Conservation (phyloP, 2,113 vertebrate species). For the Tragelaphus buxtoni region DNA sequence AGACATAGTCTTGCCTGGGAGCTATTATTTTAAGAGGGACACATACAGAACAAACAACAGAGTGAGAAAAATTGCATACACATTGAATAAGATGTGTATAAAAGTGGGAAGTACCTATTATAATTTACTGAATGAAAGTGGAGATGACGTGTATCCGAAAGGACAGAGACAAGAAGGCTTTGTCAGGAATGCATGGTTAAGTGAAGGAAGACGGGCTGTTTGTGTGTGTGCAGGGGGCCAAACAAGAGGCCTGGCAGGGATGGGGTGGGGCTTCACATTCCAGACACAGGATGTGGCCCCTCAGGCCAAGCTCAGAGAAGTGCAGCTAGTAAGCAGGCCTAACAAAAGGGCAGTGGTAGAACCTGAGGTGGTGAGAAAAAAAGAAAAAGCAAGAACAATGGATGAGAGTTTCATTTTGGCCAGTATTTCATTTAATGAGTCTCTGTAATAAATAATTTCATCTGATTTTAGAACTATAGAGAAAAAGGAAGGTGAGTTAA, state of each 20-base stretch:
- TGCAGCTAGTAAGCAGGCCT: not conserved
- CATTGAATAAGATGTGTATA: not conserved
- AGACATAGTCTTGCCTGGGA: not conserved
- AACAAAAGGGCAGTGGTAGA: not conserved
- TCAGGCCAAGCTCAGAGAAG: not conserved
- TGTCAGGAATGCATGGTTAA: not conserved
- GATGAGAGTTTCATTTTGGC: not conserved
- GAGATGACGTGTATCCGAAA: not conserved
- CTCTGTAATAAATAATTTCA: not conserved
- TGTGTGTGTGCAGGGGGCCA: not conserved
- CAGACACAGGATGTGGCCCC: not conserved
- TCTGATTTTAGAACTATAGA: not conserved
- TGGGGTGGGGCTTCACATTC: not conserved
- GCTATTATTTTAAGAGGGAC: not conserved
- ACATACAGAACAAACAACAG: not conserved
- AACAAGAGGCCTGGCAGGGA: fast-evolving
- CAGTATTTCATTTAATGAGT: not conserved
- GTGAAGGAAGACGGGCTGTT: not conserved
- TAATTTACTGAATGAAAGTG: not conserved
- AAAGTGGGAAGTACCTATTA: not conserved
- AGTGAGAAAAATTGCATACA: not conserved
- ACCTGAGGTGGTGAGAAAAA: not conserved
- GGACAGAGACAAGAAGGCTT: not conserved
- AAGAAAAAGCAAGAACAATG: not conserved
- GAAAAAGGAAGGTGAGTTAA: not conserved